Conservation (phyloP, 1,140 invertebrate genomes). For the Lepidurus couesii region DNA sequence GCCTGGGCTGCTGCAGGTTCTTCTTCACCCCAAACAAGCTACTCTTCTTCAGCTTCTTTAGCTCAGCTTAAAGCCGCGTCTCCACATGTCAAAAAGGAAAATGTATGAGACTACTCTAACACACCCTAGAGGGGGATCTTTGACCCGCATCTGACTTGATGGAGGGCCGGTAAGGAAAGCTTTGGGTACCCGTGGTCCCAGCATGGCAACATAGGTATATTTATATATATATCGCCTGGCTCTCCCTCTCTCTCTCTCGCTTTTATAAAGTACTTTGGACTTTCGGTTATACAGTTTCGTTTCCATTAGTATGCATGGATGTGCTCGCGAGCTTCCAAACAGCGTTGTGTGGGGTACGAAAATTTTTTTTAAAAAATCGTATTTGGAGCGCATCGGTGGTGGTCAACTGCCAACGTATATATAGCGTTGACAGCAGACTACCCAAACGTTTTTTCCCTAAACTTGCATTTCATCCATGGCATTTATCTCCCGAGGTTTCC, state of each 20-base stretch:
- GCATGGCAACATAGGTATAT: background rate
- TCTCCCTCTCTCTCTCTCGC: background rate
- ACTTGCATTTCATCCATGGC: background rate
- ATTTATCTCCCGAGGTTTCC: background rate
- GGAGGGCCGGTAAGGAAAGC: background rate
- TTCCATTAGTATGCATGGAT: slow-evolving; percentile 11
- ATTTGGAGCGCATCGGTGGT: slow-evolving; percentile 11
- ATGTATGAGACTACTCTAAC: slow-evolving; percentile 15
- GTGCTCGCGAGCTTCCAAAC: background rate
- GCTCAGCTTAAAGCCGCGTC: background rate
- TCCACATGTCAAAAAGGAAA: slow-evolving; percentile 16
- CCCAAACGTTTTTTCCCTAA: background rate
- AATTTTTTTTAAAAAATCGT: background rate
- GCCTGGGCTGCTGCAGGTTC: background rate
- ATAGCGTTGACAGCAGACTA: background rate
- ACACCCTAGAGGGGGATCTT: slow-evolving; percentile 19
- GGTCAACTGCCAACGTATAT: slow-evolving; percentile 5
- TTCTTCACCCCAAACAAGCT: background rate
- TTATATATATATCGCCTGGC: background rate
- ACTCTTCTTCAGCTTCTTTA: background rate
- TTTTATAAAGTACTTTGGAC: slow-evolving; percentile 19
- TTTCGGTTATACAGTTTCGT: background rate
- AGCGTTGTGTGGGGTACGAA: background rate
- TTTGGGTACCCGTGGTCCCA: background rate
- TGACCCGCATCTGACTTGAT: slow-evolving; percentile 13